Evolutionary conservation across 2,888 invertebrate genomes (phyloP), one percentile per base, ranked within the genome.

Genomic region (Erynnis tages): DNA sequence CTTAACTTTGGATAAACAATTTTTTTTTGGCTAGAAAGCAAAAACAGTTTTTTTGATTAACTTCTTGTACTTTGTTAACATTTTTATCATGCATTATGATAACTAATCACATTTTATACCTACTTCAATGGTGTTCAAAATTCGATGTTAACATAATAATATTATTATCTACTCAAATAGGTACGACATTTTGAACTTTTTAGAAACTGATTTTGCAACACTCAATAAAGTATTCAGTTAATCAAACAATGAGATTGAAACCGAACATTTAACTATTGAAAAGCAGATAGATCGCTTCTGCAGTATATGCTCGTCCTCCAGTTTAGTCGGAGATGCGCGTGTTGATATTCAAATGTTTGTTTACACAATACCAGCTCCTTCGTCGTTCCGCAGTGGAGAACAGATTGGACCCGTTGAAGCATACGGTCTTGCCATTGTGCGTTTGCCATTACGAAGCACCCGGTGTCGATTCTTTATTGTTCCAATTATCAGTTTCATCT

Each of bases 401-500:
- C 46, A 46, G 34, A 45, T 30, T 38, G 32, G 49, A 50, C 25
- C 10, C 43, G 43, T 37, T 50, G 35, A 13, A 37, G 43, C 50
- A 50, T 50, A 50, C n/a, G 14, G 35, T 50, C 41, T 43, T 14
- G 21, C 41, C 19, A 50, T 50, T 50, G 49, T 50, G 35, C 50
- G 35, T 44, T 50, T 29, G 29, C 50, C 43, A 43, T 35, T 43
- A 35, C 43, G 43, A 35, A 27, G 49, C 50, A 29, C n/a, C 35
- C 43, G n/a, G n/a, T n/a, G 50, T 50, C 50, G 43, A 43, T 50
- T 50, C 43, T n/a, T 50, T 32, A 50, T 50, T 50, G 43, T 50
- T 32, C 21, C 35, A 35, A 27, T 50, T 43, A 50, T 43, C 50
- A 21, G 19, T n/a, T 17, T 8, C 34, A 50, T 44, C 43, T 50